phyloP scores from a whole-genome alignment of 2,888 invertebrate genomes.

The Ditylenchus weischeri region DNA sequence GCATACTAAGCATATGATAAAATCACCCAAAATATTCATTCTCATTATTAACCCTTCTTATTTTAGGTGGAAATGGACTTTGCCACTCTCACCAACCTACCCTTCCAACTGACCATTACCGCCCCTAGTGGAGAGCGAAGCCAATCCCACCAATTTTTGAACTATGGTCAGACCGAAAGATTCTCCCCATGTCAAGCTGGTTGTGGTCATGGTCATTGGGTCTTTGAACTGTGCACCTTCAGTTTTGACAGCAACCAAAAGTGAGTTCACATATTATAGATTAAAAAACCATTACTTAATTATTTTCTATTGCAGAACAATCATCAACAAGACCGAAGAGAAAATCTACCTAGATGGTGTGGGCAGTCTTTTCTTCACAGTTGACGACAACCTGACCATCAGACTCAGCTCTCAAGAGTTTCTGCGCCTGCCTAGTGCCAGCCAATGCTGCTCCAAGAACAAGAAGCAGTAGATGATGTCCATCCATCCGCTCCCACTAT shows the following conservation, averaged over 20 bases:
- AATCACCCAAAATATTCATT: too few species aligned
- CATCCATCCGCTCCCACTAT: too few species aligned
- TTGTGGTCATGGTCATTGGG: conserved; percentile 49
- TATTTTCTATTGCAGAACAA: conserved; percentile 14
- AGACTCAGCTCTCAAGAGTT: conserved; percentile 46
- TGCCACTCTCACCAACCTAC: conserved; percentile 27
- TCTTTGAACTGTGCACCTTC: conserved; percentile 30
- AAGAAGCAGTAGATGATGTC: background rate
- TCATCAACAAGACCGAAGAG: conserved; percentile 28
- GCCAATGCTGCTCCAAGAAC: conserved; percentile 36
- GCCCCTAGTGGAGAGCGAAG: conserved; percentile 44
- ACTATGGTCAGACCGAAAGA: conserved; percentile 30
- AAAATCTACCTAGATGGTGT: conserved; percentile 47
- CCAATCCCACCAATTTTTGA: conserved; percentile 36
- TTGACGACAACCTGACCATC: conserved; percentile 41
- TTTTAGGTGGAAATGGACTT: conserved; percentile 49
- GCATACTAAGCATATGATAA: too few species aligned
- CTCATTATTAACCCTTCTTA: too few species aligned
- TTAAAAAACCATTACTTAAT: too few species aligned
- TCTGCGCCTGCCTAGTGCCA: conserved; percentile 39
- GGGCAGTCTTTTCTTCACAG: conserved; percentile 48
- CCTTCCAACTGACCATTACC: conserved; percentile 38
- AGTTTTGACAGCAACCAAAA: conserved; percentile 19
- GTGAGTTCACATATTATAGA: conserved; percentile 1
- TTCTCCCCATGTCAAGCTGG: conserved; percentile 41